These are phyloP conservation scores for Aspidapion aeneum DNA, from an alignment of 2,888 invertebrate species.

Conservation along the genomic window DNA sequence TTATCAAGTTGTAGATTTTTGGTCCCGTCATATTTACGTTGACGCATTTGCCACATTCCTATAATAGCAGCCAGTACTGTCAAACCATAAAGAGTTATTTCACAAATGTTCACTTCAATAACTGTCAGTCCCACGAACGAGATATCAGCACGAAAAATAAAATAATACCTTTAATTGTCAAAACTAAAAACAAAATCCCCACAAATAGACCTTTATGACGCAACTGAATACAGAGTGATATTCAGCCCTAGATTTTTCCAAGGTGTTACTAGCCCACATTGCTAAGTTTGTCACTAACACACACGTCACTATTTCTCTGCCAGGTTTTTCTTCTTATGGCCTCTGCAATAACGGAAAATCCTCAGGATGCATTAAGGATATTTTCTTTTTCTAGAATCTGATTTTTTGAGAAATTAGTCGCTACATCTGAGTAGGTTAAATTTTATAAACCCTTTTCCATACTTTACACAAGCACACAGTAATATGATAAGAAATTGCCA, in stretches of 20 bases:
- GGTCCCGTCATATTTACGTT: slow-evolving; percentile 64
- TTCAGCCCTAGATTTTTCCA: slow-evolving; percentile 79
- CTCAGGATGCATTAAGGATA: slow-evolving; percentile 72
- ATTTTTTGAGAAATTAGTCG: too few species aligned
- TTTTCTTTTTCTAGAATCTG: too few species aligned
- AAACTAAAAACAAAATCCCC: slow-evolving; percentile 64
- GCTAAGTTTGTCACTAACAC: slow-evolving; percentile 76
- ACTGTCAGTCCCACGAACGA: slow-evolving; percentile 47
- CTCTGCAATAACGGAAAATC: slow-evolving; percentile 67
- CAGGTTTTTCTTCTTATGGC: slow-evolving; percentile 72
- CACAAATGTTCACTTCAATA: slow-evolving; percentile 59
- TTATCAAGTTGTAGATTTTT: slow-evolving; percentile 60
- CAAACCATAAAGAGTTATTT: slow-evolving; percentile 67
- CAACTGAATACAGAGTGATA: slow-evolving; percentile 73
- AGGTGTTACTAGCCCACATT: slow-evolving; percentile 81
- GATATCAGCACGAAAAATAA: slow-evolving; percentile 77
- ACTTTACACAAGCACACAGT: slow-evolving; percentile 90
- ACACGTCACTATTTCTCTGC: slow-evolving; percentile 82
- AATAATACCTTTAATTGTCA: slow-evolving; percentile 70
- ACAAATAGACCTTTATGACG: slow-evolving; percentile 90
- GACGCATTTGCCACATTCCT: slow-evolving; percentile 66
- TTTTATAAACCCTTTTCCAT: slow-evolving; percentile 88
- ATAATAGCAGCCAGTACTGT: slow-evolving; percentile 49
- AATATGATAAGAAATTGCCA: slow-evolving; percentile 88
- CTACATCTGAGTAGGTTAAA: slow-evolving; percentile 49